Percentiles rank a stretch among this genome's conserved stretches.
Conservation (phyloP, 1,140 invertebrate genomes). For the Centruroides vittatus region DNA sequence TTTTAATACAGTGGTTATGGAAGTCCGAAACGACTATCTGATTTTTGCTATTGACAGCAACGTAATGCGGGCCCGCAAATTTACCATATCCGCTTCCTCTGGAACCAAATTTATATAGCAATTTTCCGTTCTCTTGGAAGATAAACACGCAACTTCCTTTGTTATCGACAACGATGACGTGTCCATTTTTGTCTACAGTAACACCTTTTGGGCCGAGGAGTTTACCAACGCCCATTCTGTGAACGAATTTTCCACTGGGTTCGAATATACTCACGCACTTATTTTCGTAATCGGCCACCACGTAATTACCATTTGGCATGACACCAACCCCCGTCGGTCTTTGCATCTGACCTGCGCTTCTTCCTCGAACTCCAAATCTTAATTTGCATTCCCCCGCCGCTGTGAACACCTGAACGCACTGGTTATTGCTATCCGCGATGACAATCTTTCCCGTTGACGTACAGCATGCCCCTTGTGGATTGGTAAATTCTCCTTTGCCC, state of each 20-base stretch:
- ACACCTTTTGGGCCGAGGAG: conserved; percentile 47
- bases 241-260: conserved; percentile 38
- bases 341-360: conserved; percentile 12
- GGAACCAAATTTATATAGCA: conserved; percentile 27
- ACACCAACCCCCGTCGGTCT: conserved; percentile 39
- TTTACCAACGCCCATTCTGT: conserved; percentile 38
- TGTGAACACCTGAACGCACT: conserved; percentile 36
- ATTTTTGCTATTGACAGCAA: conserved; percentile 36
- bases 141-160: conserved; percentile 39
- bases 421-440: conserved; percentile 43
- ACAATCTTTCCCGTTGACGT: conserved; percentile 32
- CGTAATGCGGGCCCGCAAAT: conserved; percentile 44
- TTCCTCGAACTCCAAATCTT: conserved; percentile 10
- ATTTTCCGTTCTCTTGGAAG: conserved; percentile 34
- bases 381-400: conserved; percentile 21
- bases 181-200: conserved; percentile 68
- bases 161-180: conserved; percentile 57
- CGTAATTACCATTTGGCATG: conserved; percentile 37
- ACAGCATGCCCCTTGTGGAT: conserved; percentile 39
- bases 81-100: conserved; percentile 31
- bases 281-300: conserved; percentile 45
- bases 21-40: conserved; percentile 64
- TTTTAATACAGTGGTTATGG: conserved; percentile 64
- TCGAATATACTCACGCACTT: conserved; percentile 41
- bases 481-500: conserved; percentile 40